phyloP scores from a whole-genome alignment of 2,113 vertebrate species.

The Laticauda laticaudata region DNA sequence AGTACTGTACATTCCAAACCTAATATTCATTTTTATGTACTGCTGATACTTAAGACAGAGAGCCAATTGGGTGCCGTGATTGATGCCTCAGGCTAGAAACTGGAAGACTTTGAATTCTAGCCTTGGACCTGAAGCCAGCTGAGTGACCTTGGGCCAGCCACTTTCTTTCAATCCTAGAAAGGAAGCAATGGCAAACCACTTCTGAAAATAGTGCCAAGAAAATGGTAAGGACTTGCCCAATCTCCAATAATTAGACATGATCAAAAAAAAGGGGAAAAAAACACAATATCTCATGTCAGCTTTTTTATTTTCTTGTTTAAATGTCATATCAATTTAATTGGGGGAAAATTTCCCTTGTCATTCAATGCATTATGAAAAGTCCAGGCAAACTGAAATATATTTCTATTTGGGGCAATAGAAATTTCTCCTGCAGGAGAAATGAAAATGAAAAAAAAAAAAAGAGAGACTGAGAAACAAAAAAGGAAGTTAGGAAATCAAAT shows the following conservation, averaged over 20 bases:
- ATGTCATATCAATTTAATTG: constrained; percentile 18
- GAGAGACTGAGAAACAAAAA: constrained; percentile 9
- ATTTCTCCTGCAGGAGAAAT: constrained; percentile 23
- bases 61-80: background rate
- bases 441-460: constrained; percentile 27
- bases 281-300: background rate
- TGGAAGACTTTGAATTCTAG: background rate
- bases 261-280: background rate
- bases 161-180: background rate
- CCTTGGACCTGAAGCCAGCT: background rate
- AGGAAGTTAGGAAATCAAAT: constrained; percentile 24
- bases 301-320: background rate
- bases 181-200: background rate
- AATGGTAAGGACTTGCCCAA: background rate
- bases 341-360: background rate
- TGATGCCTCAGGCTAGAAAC: background rate
- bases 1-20: background rate
- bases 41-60: background rate
- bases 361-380: constrained; percentile 12
- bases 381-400: constrained; percentile 27
- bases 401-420: constrained; percentile 33
- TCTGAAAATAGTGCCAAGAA: background rate
- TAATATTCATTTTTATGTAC: too few relatives aligned
- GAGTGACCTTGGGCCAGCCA: background rate
- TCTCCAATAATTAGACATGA: background rate